Percentiles rank a stretch among this genome's conserved stretches.
Conservation (phyloP, 2,113 vertebrate species). For the Anarrhichthys ocellatus region DNA sequence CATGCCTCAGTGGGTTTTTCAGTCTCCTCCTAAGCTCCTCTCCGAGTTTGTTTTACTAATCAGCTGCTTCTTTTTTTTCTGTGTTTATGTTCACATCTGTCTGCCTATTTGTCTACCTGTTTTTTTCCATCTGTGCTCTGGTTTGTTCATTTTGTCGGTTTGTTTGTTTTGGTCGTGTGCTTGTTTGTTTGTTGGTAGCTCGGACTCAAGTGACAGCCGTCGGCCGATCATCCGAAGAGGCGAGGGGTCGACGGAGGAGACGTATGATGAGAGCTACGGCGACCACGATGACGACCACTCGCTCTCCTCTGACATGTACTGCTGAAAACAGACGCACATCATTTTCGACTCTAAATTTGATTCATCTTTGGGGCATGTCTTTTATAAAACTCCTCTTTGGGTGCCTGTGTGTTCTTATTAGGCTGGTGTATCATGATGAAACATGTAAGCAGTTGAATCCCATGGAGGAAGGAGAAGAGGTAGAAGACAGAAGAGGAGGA, state of each 20-base stretch:
- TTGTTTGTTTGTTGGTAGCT: conserved; percentile 78
- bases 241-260: conserved; percentile 89
- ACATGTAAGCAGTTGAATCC: conserved; percentile 92
- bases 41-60: conserved; percentile 46
- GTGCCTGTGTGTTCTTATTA: conserved; percentile 62
- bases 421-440: conserved; percentile 93
- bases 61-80: conserved; percentile 50
- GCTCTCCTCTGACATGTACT: conserved; percentile 93
- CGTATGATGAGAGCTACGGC: conserved; percentile 85
- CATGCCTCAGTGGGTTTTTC: conserved; percentile 42
- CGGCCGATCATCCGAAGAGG: conserved; percentile 90
- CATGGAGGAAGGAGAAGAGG: conserved; percentile 83
- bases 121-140: conserved; percentile 34
- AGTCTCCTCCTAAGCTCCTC: conserved; percentile 22
- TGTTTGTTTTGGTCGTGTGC: conserved; percentile 34
- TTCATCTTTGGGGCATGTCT: background rate
- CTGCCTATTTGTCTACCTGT: conserved; percentile 49
- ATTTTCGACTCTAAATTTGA: background rate
- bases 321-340: conserved; percentile 28
- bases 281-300: conserved; percentile 90
- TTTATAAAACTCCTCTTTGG: background rate
- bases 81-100: conserved; percentile 45
- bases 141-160: conserved; percentile 55
- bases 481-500: conserved; percentile 79
- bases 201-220: conserved; percentile 91